phyloP scores from a whole-genome alignment of 2,888 invertebrate species.

The Heliothis peltigera region DNA sequence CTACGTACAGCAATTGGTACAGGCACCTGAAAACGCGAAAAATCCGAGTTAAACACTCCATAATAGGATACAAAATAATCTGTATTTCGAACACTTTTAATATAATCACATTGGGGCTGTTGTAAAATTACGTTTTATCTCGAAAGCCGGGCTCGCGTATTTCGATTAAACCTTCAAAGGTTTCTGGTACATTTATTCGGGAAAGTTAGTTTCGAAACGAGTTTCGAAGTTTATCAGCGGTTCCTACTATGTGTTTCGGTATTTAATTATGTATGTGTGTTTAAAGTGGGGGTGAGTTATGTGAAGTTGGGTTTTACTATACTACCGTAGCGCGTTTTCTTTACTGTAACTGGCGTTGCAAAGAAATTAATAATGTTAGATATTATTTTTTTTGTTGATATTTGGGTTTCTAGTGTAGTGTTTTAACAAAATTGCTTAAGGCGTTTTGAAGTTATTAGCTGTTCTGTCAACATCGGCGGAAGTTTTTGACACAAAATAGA shows the following conservation, averaged over 20 bases:
- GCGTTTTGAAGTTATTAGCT: no score
- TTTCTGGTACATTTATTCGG: slow-evolving; percentile 84
- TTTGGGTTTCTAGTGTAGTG: no score
- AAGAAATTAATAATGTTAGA: no score
- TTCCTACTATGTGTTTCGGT: slow-evolving; percentile 64
- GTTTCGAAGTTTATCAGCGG: slow-evolving; percentile 72
- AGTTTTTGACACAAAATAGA: no score
- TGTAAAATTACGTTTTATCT: slow-evolving; percentile 77
- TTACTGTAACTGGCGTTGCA: no score
- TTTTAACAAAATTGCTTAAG: no score
- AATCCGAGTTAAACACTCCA: slow-evolving; percentile 29
- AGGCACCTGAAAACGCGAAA: slow-evolving; percentile 1
- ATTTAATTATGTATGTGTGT: background rate
- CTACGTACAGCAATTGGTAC: background rate
- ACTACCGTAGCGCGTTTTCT: no score
- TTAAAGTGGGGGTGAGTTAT: background rate
- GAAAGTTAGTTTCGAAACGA: slow-evolving; percentile 77
- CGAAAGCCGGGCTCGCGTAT: slow-evolving; percentile 68
- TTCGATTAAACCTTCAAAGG: slow-evolving; percentile 82
- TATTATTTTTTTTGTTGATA: no score
- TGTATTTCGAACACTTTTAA: slow-evolving; percentile 48
- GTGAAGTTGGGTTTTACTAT: background rate
- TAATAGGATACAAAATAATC: slow-evolving; percentile 54
- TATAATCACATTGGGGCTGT: slow-evolving; percentile 71
- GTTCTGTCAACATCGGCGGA: no score